A percentile compares a stretch with the other conserved stretches of the same genome.
These are phyloP conservation scores for Myopa tessellatipennis DNA, from an alignment of 2,888 invertebrate genomes.

Conservation along the genomic window DNA sequence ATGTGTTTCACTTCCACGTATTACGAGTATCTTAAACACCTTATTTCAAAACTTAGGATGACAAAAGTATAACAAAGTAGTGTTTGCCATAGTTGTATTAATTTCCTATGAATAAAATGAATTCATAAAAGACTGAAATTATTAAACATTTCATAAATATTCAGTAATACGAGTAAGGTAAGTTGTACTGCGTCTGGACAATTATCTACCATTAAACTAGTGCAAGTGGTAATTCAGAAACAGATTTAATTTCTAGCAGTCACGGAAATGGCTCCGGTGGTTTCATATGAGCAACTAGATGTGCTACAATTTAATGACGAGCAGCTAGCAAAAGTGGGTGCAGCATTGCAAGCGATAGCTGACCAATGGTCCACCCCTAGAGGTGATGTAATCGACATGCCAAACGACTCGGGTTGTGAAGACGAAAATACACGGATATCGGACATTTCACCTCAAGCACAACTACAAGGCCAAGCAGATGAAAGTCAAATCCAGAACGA, in stretches of 20 bases:
- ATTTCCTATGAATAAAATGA: too few species aligned
- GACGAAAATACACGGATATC: background rate
- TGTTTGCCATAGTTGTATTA: too few species aligned
- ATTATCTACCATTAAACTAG: too few species aligned
- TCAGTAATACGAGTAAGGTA: too few species aligned
- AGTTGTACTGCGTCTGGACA: too few species aligned
- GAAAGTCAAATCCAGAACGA: background rate
- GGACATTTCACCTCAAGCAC: background rate
- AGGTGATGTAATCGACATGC: constrained; percentile 40
- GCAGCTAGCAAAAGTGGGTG: constrained; percentile 32
- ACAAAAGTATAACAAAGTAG: too few species aligned
- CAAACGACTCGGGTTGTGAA: constrained; percentile 37
- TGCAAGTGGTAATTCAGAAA: too few species aligned
- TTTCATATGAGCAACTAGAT: constrained; percentile 5
- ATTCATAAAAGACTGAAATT: too few species aligned
- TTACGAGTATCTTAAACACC: too few species aligned
- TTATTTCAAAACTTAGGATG: too few species aligned
- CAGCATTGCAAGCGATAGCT: constrained; percentile 37
- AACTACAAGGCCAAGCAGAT: background rate
- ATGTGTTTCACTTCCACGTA: too few species aligned
- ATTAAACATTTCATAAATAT: too few species aligned
- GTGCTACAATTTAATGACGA: constrained; percentile 39
- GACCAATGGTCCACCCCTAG: background rate
- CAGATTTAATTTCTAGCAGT: background rate
- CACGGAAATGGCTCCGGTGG: background rate